phyloP scores from a whole-genome alignment of 1,140 invertebrate species.

The Diploscapter pachys region DNA sequence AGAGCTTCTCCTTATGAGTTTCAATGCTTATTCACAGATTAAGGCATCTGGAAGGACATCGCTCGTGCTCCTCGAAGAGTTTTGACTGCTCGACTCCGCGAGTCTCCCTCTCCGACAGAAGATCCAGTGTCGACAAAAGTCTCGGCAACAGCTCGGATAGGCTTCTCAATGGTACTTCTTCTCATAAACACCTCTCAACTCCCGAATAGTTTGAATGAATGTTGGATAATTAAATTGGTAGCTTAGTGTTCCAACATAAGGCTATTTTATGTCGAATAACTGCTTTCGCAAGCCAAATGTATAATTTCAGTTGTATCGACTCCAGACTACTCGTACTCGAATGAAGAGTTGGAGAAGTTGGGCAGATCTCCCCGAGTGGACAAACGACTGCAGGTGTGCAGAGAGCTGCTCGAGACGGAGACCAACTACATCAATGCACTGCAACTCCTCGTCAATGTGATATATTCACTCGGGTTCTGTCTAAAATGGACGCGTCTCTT shows the following conservation, averaged over 20 bases:
- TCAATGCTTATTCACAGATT: no score
- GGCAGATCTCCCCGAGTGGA: conserved; percentile 20
- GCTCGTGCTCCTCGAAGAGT: no score
- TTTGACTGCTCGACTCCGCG: no score
- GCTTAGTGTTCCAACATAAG: conserved; percentile 4
- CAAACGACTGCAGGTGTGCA: conserved; percentile 68
- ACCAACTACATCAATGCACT: conserved; percentile 92
- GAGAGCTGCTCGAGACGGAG: conserved; percentile 90
- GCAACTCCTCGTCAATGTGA: conserved; percentile 77
- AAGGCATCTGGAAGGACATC: no score
- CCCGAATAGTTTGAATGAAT: conserved; percentile 1
- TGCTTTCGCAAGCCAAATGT: no score
- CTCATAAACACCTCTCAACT: neutral
- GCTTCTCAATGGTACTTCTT: conserved; percentile 4
- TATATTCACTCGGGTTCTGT: conserved; percentile 53
- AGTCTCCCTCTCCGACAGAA: no score
- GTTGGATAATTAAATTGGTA: neutral
- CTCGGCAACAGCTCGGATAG: neutral
- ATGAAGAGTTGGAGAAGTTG: conserved; percentile 34
- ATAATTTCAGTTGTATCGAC: neutral
- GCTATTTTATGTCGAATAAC: no score
- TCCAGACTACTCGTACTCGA: conserved; percentile 34
- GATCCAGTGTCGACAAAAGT: neutral
- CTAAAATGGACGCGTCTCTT: conserved; percentile 44
- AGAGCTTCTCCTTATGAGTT: no score